Conservation (phyloP, 2,797 vertebrate species). For the Crypturellus tataupa region DNA sequence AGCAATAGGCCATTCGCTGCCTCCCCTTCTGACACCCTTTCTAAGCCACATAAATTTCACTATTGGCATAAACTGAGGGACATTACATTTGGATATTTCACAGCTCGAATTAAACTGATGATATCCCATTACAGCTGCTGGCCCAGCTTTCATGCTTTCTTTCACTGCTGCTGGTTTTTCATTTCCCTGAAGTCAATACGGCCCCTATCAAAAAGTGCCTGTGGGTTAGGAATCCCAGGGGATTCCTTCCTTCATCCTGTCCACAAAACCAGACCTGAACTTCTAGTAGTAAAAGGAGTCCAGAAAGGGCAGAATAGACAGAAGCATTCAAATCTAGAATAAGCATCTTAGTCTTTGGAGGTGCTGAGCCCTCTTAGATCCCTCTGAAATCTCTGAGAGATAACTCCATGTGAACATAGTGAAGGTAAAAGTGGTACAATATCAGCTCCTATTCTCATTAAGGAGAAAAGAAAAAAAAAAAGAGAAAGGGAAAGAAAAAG, state of each 20-base stretch:
- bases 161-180: neutral
- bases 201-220: neutral
- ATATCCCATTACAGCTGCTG: neutral
- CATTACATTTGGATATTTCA: neutral
- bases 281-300: neutral
- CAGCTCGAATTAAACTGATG: neutral
- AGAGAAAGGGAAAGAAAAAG: neutral
- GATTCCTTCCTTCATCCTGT: neutral
- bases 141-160: neutral
- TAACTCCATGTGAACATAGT: neutral
- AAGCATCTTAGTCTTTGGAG: neutral
- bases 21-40: neutral
- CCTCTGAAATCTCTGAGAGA: neutral
- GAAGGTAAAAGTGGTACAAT: neutral
- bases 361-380: neutral
- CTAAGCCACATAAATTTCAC: neutral
- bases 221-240: neutral
- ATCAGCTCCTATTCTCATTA: neutral
- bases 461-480: neutral
- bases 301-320: neutral
- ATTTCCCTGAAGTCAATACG: neutral
- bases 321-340: neutral
- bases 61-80: neutral
- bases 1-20: neutral
- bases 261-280: neutral